phyloP scores from a whole-genome alignment of 2,888 invertebrate species.

The Eucriotettix oculatus region DNA sequence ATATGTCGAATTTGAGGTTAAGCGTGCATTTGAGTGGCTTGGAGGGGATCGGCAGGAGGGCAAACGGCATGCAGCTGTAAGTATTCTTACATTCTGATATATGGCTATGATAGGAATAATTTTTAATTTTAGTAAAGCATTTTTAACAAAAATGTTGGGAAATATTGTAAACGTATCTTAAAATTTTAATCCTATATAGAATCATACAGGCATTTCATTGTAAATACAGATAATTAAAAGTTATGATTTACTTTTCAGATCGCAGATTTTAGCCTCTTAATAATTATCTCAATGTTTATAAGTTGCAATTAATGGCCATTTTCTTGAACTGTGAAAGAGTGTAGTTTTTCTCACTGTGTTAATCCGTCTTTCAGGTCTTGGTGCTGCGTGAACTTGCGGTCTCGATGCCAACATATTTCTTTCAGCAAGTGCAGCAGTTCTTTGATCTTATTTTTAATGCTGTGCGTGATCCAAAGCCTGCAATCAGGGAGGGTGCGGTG shows the following conservation, averaged over 20 bases:
- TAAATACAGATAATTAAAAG: no score
- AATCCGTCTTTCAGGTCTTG: conserved; percentile 34
- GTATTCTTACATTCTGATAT: conserved; percentile 13
- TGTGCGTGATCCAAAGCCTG: conserved; percentile 76
- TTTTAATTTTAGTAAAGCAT: neutral
- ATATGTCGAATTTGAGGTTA: conserved; percentile 96
- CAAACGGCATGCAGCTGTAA: conserved; percentile 74
- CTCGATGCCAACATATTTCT: conserved; percentile 94
- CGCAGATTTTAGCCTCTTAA: neutral
- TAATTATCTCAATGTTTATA: neutral
- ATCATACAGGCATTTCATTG: no score
- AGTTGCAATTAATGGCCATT: no score
- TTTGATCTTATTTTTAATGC: conserved; percentile 89
- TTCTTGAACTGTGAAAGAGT: neutral
- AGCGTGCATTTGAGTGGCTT: conserved; percentile 89
- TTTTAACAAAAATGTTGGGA: no score
- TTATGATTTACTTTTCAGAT: no score
- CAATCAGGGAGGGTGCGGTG: conserved; percentile 82
- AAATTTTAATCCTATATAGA: no score
- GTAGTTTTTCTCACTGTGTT: neutral
- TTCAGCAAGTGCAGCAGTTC: conserved; percentile 81
- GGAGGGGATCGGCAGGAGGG: conserved; percentile 81
- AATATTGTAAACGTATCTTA: no score
- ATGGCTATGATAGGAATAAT: neutral
- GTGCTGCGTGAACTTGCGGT: conserved; percentile 85